These are phyloP conservation scores for Nipponia nippon DNA, from an alignment of 2,113 vertebrate genomes.

Conservation along the genomic window DNA sequence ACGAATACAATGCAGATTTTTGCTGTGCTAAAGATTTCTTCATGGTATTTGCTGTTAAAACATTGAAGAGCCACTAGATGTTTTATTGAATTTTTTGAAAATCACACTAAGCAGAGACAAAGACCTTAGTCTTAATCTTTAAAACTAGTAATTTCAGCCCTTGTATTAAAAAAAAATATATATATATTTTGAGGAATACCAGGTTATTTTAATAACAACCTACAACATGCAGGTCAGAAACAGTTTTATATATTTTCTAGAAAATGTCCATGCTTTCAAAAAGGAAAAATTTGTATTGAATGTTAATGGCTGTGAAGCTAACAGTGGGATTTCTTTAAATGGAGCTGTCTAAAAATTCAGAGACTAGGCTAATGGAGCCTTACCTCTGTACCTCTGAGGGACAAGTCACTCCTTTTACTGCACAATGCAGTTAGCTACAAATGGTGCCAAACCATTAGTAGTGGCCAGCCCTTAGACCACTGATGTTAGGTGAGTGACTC, in stretches of 20 bases:
- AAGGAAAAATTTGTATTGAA: background rate
- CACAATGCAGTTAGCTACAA: background rate
- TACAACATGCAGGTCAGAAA: background rate
- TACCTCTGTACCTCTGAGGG: background rate
- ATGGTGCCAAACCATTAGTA: fast-evolving
- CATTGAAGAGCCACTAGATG: background rate
- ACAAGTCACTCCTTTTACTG: background rate
- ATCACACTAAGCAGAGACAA: background rate
- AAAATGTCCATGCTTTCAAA: background rate
- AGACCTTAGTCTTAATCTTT: background rate
- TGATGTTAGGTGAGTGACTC: background rate
- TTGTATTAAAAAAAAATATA: background rate
- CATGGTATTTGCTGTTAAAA: background rate
- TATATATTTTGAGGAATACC: background rate
- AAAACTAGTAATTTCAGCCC: background rate
- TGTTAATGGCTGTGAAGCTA: background rate
- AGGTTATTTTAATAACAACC: background rate
- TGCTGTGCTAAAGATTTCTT: background rate
- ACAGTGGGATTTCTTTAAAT: background rate
- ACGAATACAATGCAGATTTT: background rate
- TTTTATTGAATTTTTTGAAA: background rate
- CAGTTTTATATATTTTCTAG: background rate
- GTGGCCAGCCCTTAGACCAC: background rate
- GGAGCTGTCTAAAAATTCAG: background rate
- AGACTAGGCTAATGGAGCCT: background rate